Evolutionary conservation across 2,888 invertebrate genomes (phyloP).

Genomic region (Lobophora halterata): DNA sequence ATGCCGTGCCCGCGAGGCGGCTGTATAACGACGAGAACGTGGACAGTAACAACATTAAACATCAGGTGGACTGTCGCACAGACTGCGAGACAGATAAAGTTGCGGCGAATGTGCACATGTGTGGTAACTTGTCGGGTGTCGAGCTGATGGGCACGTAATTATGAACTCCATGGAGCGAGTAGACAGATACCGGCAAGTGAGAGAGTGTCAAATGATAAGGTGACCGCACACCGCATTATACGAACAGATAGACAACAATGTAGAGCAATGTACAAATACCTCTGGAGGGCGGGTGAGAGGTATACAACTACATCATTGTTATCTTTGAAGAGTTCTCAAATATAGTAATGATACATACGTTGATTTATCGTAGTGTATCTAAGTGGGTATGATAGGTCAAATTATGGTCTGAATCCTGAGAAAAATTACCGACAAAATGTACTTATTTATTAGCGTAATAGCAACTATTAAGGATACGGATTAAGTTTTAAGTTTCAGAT

Average conservation of each 20-base stretch:
- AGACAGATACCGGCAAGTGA: too few species aligned
- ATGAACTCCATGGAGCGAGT: too few species aligned
- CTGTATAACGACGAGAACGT: not conserved
- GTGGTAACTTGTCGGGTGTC: constrained; percentile 8
- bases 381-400: too few species aligned
- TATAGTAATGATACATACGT: not conserved
- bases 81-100: constrained; percentile 9
- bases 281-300: too few species aligned
- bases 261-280: constrained; percentile 1
- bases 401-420: too few species aligned
- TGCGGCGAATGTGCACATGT: constrained; percentile 4
- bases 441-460: constrained; percentile 10
- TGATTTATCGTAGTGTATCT: too few species aligned
- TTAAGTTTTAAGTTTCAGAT: too few species aligned
- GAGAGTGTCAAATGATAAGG: constrained; percentile 34
- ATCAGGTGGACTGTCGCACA: not conserved
- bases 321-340: too few species aligned
- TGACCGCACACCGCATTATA: constrained; percentile 42
- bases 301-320: too few species aligned
- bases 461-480: constrained; percentile 10
- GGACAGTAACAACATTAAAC: constrained; percentile 1
- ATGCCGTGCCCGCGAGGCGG: too few species aligned
- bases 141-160: too few species aligned
- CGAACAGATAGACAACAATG: constrained; percentile 52
- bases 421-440: too few species aligned